Evolutionary conservation across 2,113 vertebrate genomes (phyloP).

Genomic region (Alosa alosa): DNA sequence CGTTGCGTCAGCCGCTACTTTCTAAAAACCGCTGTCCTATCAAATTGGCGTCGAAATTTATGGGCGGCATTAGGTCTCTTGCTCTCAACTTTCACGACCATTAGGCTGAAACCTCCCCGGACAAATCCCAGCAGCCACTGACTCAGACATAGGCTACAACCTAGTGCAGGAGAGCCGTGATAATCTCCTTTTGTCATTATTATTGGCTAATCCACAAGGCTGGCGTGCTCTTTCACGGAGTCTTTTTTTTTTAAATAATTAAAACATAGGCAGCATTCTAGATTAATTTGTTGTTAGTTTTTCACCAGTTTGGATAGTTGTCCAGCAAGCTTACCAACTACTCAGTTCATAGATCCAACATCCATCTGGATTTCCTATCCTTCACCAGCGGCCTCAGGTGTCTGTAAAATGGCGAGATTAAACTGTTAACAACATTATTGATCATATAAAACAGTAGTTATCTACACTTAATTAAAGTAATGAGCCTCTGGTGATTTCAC

Average conservation of each 20-base stretch:
- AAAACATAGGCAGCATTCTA: not conserved
- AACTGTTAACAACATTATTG: not conserved
- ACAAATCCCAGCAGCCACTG: not conserved
- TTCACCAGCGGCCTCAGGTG: not conserved
- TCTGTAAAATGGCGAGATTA: not conserved
- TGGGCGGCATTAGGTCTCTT: slow-evolving; percentile 1
- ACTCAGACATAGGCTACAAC: slow-evolving; percentile 10
- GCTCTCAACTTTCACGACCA: slow-evolving; percentile 31
- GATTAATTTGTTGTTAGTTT: too few species aligned
- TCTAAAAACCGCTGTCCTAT: slow-evolving; percentile 18
- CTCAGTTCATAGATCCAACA: not conserved
- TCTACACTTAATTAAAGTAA: not conserved
- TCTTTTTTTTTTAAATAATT: not conserved
- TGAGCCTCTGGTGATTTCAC: not conserved
- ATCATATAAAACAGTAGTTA: not conserved
- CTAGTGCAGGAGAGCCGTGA: not conserved
- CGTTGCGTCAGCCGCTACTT: slow-evolving; percentile 1
- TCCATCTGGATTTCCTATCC: not conserved
- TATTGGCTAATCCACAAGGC: slow-evolving; percentile 3
- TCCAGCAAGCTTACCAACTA: not conserved
- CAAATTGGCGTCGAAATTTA: slow-evolving; percentile 11
- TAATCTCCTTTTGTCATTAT: slow-evolving; percentile 8
- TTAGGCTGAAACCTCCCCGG: not conserved
- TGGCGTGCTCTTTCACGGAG: not conserved
- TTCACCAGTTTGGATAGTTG: not conserved